A percentile compares a stretch with the other conserved stretches of the same genome.
Conservation (phyloP, 2,797 vertebrate genomes). For the Sebastes iracundus region DNA sequence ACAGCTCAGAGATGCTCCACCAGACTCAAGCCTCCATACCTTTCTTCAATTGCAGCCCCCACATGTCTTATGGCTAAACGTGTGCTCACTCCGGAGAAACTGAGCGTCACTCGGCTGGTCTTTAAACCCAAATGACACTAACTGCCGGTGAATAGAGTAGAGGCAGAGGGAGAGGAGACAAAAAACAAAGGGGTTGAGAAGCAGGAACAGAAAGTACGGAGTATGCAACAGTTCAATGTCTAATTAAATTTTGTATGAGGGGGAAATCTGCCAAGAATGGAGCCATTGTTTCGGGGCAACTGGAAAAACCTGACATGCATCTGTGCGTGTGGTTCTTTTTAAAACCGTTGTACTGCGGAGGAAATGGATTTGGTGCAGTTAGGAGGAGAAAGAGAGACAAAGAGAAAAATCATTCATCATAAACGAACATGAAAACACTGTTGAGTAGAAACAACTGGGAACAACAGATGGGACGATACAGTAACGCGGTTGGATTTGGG, state of each 20-base stretch:
- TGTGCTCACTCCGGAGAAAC: not conserved
- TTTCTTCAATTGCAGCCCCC: not conserved
- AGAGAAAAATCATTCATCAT: constrained; percentile 35
- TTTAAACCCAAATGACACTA: constrained; percentile 37
- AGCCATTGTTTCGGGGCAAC: constrained; percentile 61
- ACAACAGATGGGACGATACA: constrained; percentile 23
- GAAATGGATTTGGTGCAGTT: constrained; percentile 50
- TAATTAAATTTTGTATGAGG: constrained; percentile 51
- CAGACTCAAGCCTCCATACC: not conserved
- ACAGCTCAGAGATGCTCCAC: not conserved
- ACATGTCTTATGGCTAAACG: not conserved
- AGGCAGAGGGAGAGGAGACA: not conserved
- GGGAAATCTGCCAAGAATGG: constrained; percentile 55
- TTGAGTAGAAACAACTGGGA: constrained; percentile 35
- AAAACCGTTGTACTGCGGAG: constrained; percentile 37
- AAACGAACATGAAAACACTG: constrained; percentile 43
- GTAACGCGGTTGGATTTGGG: not conserved
- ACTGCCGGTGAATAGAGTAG: constrained; percentile 6
- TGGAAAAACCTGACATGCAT: constrained; percentile 61
- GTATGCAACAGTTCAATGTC: constrained; percentile 36
- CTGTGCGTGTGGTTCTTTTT: constrained; percentile 36
- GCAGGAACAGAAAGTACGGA: constrained; percentile 30
- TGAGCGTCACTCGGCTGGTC: constrained; percentile 6
- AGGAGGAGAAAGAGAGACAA: not conserved
- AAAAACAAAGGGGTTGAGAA: constrained; percentile 21